A percentile compares a stretch with the other conserved stretches of the same genome.
phyloP scores from a whole-genome alignment of 2,797 vertebrate genomes.

The Streptopelia turtur region DNA sequence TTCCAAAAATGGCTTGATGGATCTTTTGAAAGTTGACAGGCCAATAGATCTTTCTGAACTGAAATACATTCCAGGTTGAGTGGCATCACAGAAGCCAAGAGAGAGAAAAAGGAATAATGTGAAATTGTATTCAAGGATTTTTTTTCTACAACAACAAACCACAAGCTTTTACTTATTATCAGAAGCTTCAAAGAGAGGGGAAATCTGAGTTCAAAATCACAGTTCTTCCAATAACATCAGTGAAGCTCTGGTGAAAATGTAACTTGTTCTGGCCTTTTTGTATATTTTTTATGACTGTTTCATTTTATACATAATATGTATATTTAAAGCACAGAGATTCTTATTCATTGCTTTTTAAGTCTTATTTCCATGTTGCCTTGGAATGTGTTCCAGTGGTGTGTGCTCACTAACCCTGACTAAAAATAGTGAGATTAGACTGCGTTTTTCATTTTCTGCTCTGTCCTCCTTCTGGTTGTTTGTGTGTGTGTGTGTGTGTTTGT shows the following conservation, averaged over 20 bases:
- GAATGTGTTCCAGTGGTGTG: neutral
- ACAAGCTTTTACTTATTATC: neutral
- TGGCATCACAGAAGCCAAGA: neutral
- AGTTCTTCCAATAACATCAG: neutral
- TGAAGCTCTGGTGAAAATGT: neutral
- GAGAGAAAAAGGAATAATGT: neutral
- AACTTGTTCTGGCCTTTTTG: neutral
- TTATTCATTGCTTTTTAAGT: neutral
- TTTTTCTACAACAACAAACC: neutral
- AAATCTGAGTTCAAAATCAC: constrained; percentile 2
- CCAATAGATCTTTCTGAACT: constrained; percentile 35
- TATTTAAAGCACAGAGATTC: neutral
- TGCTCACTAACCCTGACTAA: neutral
- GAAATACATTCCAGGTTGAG: neutral
- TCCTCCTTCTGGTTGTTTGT: neutral
- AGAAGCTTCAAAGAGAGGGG: neutral
- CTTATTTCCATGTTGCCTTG: neutral
- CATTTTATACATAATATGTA: neutral
- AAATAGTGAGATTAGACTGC: neutral
- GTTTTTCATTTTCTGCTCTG: constrained; percentile 7
- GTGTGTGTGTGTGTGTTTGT: neutral
- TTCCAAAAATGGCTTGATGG: constrained; percentile 44
- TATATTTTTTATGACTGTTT: neutral
- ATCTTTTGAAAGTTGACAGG: constrained; percentile 43
- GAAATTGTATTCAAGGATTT: neutral